Conservation (phyloP, 2,797 vertebrate genomes). For the Gobionotothen gibberifrons region DNA sequence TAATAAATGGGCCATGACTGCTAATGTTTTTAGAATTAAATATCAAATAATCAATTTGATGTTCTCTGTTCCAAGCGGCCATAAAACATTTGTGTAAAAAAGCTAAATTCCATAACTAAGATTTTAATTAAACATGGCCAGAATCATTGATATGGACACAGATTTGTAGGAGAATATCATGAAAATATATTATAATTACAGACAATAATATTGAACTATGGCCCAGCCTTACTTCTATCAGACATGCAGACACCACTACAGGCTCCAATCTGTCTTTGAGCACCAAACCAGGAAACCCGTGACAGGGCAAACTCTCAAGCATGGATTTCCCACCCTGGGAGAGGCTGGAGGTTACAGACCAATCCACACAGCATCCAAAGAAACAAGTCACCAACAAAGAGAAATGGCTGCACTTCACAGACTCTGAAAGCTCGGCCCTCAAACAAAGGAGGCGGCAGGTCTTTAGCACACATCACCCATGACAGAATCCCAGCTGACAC, state of each 20-base stretch:
- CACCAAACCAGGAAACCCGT: conserved; percentile 55
- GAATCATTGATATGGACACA: conserved; percentile 7
- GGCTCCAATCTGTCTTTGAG: conserved; percentile 63
- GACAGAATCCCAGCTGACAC: conserved; percentile 84
- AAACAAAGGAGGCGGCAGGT: conserved; percentile 84
- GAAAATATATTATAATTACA: conserved; percentile 18
- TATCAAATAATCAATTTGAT: neutral
- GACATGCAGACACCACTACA: conserved; percentile 71
- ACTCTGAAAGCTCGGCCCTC: conserved; percentile 66
- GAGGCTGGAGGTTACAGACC: conserved; percentile 67
- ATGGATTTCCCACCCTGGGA: conserved; percentile 68
- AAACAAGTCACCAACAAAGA: conserved; percentile 71
- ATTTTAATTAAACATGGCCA: conserved; percentile 6
- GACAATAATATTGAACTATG: conserved; percentile 35
- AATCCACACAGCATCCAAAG: conserved; percentile 56
- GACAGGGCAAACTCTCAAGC: conserved; percentile 58
- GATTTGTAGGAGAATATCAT: conserved; percentile 10
- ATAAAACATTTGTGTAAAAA: neutral
- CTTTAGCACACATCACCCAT: conserved; percentile 81
- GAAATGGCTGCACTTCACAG: conserved; percentile 77
- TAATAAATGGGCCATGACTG: neutral
- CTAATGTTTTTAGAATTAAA: neutral
- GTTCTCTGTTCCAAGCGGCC: neutral
- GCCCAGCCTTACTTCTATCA: conserved; percentile 38
- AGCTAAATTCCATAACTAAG: neutral